Base-by-base conservation (phyloP, 2,888 invertebrate genomes). In the Rhynchonema sp. region DNA sequence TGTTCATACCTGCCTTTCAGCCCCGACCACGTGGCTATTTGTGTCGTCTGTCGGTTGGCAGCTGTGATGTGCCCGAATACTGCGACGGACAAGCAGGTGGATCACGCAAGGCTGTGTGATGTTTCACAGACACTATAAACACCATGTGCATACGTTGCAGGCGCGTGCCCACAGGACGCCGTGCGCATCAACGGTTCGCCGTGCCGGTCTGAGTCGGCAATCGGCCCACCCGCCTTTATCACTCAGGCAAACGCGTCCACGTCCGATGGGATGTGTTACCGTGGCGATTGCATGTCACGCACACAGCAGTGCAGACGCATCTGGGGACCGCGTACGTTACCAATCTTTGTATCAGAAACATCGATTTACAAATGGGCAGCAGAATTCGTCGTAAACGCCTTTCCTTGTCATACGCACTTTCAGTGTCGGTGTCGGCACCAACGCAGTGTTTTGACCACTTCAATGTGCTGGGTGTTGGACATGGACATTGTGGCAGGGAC, bases 391-490 rank as follows among this genome's bases (percentile, higher is more conserved):
- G n/a, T n/a, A n/a, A n/a, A n/a, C n/a, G n/a, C n/a, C n/a, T n/a
- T n/a, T n/a, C n/a, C n/a, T n/a, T n/a, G n/a, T n/a, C n/a, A n/a
- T n/a, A n/a, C n/a, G n/a, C n/a, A n/a, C 46, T 66, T 67, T 6
- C 66, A 78, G 79, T 86, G 20, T 84, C 87, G 0, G 77, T 80
- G 55, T 83, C 85, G 0, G 90, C 86, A 1, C 87, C 89, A 72
- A 80, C 81, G 64, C 83, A 86, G 69, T 96, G 94, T 77, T 94
- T 86, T 75, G 87, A 89, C 64, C 85, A 89, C 75, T 91, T 90
- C 78, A 96, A 96, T 75, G 84, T 87, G 0, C 88, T 91, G 71
- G 96, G 96, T 20, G 86, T 87, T 56, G 85, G 87, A 66, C 90
- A 86, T 67, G 96, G 96, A 0, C 91, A 96, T 74, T 96, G 96